phyloP scores from a whole-genome alignment of 1,140 invertebrate genomes.

The Odontomachus brunneus region DNA sequence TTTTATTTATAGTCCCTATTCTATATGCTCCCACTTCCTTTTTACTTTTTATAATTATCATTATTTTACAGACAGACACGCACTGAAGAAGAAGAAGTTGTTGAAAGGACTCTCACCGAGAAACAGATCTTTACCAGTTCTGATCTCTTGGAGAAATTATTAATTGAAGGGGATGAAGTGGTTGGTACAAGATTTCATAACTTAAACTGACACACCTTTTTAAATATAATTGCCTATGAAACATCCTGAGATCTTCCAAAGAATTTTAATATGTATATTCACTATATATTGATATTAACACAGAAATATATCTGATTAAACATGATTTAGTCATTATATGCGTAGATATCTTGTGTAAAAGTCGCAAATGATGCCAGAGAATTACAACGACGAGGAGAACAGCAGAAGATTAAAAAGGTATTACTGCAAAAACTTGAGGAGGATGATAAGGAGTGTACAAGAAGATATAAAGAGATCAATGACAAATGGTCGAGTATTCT shows the following conservation, averaged over 20 bases:
- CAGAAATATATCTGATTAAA: neutral
- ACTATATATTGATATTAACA: neutral
- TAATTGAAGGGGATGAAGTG: conserved; percentile 89
- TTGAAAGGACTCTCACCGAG: conserved; percentile 85
- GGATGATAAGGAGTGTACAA: conserved; percentile 88
- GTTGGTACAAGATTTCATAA: conserved; percentile 81
- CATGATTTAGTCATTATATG: conserved; percentile 17
- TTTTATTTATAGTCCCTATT: neutral
- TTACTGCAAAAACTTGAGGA: conserved; percentile 88
- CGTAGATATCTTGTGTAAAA: conserved; percentile 88
- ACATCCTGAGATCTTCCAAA: neutral
- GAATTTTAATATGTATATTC: neutral
- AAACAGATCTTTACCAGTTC: conserved; percentile 87
- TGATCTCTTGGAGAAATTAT: conserved; percentile 87
- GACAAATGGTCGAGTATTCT: conserved; percentile 91
- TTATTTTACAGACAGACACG: conserved; percentile 38
- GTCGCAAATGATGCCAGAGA: conserved; percentile 91
- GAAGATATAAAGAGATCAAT: conserved; percentile 90
- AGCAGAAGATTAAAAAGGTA: conserved; percentile 82
- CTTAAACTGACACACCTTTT: neutral
- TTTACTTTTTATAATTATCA: neutral
- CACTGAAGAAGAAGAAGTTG: conserved; percentile 71
- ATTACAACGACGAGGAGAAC: conserved; percentile 85
- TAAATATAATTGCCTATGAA: neutral
- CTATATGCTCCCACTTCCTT: neutral